These are phyloP conservation scores for Salvelinus namaycush DNA, from an alignment of 2,113 vertebrate species.

Conservation along the genomic window DNA sequence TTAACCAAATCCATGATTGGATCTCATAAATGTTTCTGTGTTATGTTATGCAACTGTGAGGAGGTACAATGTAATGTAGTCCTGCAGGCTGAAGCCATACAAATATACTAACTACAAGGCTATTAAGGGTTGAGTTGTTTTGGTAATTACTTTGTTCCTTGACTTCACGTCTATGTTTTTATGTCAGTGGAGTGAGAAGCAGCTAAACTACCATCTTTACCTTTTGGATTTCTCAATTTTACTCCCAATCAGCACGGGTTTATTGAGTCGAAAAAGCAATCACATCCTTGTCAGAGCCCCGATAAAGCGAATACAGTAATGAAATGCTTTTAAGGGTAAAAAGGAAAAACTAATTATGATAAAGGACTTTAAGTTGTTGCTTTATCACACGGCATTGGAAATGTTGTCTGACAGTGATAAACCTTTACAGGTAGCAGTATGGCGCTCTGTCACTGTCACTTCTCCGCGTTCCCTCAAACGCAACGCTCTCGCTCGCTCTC, in stretches of 20 bases:
- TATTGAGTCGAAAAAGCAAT: slow-evolving; percentile 66
- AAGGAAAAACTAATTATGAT: slow-evolving; percentile 83
- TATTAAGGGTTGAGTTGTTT: background rate
- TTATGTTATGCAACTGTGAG: background rate
- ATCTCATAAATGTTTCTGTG: background rate
- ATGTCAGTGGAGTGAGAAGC: background rate
- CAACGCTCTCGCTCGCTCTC: background rate
- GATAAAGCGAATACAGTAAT: slow-evolving; percentile 76
- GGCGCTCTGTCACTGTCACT: slow-evolving; percentile 77
- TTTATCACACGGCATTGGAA: slow-evolving; percentile 76
- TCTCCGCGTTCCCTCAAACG: slow-evolving; percentile 32
- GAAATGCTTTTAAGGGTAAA: slow-evolving; percentile 77
- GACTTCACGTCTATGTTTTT: background rate
- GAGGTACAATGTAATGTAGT: background rate
- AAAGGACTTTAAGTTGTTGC: slow-evolving; percentile 79
- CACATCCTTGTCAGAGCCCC: slow-evolving; percentile 61
- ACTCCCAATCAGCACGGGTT: slow-evolving; percentile 39
- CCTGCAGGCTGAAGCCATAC: background rate
- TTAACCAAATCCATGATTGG: no score
- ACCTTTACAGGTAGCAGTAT: slow-evolving; percentile 63
- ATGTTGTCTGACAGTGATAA: slow-evolving; percentile 78
- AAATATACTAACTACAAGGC: background rate
- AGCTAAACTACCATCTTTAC: slow-evolving; percentile 3
- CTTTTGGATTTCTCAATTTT: slow-evolving; percentile 3
- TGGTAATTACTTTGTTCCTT: background rate